Evolutionary conservation across 1,140 invertebrate genomes (phyloP).

Genomic region (Tetramorium parvispinum): DNA sequence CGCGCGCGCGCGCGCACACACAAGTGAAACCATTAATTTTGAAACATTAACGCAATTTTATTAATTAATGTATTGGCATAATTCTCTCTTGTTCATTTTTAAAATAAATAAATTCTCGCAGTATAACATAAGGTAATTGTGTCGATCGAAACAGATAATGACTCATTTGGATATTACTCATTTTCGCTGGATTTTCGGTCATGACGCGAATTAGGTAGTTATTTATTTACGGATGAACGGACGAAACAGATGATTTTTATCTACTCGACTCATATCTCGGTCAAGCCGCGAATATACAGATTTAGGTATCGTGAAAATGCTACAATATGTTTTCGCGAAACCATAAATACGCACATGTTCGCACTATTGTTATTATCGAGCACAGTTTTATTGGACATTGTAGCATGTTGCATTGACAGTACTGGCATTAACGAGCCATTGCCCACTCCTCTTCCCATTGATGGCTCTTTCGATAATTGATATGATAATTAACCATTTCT

Average conservation of each 20-base stretch:
- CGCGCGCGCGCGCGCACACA: neutral
- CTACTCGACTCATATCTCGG: neutral
- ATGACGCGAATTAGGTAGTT: neutral
- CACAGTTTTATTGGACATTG: constrained; percentile 44
- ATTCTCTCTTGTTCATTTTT: neutral
- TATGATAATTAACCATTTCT: constrained; percentile 62
- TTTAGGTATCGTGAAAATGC: constrained; percentile 1
- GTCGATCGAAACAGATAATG: neutral
- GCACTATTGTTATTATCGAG: constrained; percentile 16
- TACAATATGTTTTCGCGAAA: neutral
- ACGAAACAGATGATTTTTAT: neutral
- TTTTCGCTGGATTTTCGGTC: neutral
- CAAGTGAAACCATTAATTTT: neutral
- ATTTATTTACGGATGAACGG: neutral
- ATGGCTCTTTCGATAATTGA: constrained; percentile 58
- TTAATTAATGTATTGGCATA: neutral
- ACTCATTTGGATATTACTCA: neutral
- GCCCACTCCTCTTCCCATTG: neutral
- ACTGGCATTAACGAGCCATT: constrained; percentile 41
- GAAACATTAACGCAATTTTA: neutral
- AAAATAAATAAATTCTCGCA: neutral
- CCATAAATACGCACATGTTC: constrained; percentile 6
- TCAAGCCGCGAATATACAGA: neutral
- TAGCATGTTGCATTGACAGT: constrained; percentile 43
- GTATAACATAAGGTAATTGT: no score